A percentile compares a stretch with the other conserved stretches of the same genome.
Conservation (phyloP, 2,797 vertebrate species). For the Sebastes flavidus region DNA sequence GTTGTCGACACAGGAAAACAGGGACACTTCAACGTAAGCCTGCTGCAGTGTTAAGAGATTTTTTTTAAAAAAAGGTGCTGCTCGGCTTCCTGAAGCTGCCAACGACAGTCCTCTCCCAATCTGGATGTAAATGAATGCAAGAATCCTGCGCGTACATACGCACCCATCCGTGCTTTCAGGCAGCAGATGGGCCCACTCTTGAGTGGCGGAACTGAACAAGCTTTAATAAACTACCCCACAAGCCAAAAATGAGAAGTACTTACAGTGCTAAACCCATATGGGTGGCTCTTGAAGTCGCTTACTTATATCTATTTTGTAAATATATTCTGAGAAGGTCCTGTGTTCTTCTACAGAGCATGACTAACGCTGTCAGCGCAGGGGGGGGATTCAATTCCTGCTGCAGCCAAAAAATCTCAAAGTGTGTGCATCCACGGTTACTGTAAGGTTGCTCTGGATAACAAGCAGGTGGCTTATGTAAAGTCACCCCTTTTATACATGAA, state of each 20-base stretch:
- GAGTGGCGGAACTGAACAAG: constrained; percentile 48
- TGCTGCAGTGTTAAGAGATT: constrained; percentile 32
- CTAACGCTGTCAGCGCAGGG: background rate
- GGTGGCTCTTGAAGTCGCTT: constrained; percentile 12
- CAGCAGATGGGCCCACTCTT: constrained; percentile 64
- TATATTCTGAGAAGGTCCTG: constrained; percentile 18
- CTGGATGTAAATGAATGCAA: constrained; percentile 42
- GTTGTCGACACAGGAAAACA: constrained; percentile 38
- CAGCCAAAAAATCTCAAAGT: constrained; percentile 10
- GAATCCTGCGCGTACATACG: constrained; percentile 6
- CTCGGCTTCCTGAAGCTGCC: constrained; percentile 33
- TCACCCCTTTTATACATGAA: constrained; percentile 24
- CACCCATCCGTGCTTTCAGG: constrained; percentile 44
- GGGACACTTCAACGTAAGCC: constrained; percentile 33
- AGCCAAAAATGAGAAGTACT: constrained; percentile 51
- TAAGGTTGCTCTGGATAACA: constrained; percentile 34
- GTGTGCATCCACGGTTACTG: background rate
- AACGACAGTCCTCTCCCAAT: constrained; percentile 33
- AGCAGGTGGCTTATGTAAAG: constrained; percentile 26
- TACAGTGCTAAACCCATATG: constrained; percentile 30
- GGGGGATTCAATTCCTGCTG: constrained; percentile 11
- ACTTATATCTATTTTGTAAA: constrained; percentile 23
- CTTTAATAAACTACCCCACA: constrained; percentile 58
- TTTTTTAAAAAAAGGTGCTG: constrained; percentile 13
- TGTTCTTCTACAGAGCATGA: constrained; percentile 24